Conservation (phyloP, 2,888 invertebrate genomes). For the Hydroisotoma schaefferi region DNA sequence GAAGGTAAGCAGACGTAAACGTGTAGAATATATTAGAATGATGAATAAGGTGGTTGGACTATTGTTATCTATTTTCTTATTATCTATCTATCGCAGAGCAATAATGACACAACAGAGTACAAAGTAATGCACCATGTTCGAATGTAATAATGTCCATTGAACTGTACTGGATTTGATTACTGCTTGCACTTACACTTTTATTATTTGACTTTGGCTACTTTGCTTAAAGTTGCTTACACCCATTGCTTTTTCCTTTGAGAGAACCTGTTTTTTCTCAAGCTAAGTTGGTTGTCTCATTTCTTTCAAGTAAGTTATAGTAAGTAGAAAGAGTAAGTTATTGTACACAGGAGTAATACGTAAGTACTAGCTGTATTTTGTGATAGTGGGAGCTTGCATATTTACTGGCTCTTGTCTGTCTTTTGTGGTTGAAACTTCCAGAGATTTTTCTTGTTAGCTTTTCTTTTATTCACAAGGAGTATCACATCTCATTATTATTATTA, state of each 20-base stretch:
- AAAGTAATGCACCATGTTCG: constrained; percentile 3
- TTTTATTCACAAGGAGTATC: background rate
- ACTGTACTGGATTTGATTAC: constrained; percentile 22
- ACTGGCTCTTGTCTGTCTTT: background rate
- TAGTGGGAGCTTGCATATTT: no score
- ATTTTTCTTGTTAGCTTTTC: background rate
- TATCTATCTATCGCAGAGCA: constrained; percentile 5
- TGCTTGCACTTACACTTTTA: constrained; percentile 22
- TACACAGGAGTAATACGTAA: no score
- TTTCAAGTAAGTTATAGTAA: no score
- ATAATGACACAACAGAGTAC: constrained; percentile 15
- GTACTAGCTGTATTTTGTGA: no score
- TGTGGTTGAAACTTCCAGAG: constrained; percentile 4
- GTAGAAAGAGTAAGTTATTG: no score
- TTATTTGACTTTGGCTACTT: constrained; percentile 22
- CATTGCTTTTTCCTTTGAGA: constrained; percentile 19
- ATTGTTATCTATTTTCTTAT: constrained; percentile 16
- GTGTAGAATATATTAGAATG: background rate
- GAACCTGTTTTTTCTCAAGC: constrained; percentile 17
- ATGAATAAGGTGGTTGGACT: constrained; percentile 6
- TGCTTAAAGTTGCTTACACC: constrained; percentile 21
- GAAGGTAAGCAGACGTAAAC: background rate
- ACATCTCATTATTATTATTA: constrained; percentile 20
- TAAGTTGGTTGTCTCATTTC: background rate
- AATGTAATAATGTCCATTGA: constrained; percentile 19